A percentile compares a stretch with the other conserved stretches of the same genome.
Evolutionary conservation across 64 coral and sea anemone genomes (phyloP).

Genomic region (Pocillopora damicornis): DNA sequence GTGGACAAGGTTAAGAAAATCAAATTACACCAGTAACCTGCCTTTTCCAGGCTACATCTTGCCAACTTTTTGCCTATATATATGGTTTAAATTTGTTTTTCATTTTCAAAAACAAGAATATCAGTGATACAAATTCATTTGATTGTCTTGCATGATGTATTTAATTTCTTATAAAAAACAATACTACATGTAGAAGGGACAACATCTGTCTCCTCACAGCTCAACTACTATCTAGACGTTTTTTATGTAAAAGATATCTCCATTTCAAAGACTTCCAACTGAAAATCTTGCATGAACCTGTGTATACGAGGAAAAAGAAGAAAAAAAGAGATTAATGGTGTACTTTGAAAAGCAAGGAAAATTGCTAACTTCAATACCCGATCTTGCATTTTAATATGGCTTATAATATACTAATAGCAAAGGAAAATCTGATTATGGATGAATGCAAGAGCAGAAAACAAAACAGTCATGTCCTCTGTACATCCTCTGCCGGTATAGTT

Average conservation of each 20-base stretch:
- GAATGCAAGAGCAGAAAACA: not conserved
- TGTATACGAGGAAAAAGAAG: not conserved
- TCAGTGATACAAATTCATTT: not conserved
- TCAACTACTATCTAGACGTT: not conserved
- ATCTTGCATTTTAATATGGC: not conserved
- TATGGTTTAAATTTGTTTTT: not conserved
- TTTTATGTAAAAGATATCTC: slow-evolving; percentile 75
- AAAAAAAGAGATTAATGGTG: not conserved
- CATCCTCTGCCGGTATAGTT: not conserved
- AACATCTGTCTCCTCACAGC: too few species aligned
- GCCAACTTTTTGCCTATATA: not conserved
- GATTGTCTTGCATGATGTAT: not conserved
- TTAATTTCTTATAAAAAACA: not conserved
- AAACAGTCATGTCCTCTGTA: not conserved
- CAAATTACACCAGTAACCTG: not conserved
- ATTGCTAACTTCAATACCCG: not conserved
- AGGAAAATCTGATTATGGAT: not conserved
- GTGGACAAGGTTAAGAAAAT: slow-evolving; percentile 54
- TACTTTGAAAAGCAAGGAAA: not conserved
- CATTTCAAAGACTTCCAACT: slow-evolving; percentile 84
- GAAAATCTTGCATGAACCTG: slow-evolving; percentile 85
- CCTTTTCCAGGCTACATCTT: not conserved
- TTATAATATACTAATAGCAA: not conserved
- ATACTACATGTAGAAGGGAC: not conserved
- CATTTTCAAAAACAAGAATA: not conserved